These are phyloP conservation scores for Meloidogyne chitwoodi DNA, from an alignment of 1,140 invertebrate species.

Conservation along the genomic window DNA sequence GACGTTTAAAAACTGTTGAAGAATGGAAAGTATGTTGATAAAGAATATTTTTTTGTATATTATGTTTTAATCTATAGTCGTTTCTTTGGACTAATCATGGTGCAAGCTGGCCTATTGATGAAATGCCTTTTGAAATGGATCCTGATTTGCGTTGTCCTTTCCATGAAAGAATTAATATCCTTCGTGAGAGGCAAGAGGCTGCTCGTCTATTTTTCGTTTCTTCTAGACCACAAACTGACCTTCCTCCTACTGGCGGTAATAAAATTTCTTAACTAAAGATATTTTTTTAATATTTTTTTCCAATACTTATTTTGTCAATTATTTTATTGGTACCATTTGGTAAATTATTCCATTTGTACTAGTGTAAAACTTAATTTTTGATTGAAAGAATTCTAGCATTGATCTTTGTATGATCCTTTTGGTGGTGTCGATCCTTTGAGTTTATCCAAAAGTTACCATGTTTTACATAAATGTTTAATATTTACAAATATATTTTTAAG, in stretches of 20 bases:
- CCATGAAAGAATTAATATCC: not conserved
- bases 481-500: not conserved
- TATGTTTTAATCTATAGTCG: not conserved
- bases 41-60: not conserved
- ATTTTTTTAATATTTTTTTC: not conserved
- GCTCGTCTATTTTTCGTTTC: not conserved
- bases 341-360: too few relatives aligned
- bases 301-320: too few relatives aligned
- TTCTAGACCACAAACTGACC: not conserved
- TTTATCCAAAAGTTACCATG: not conserved
- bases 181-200: constrained; percentile 9
- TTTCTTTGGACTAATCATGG: constrained; percentile 16
- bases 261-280: not conserved
- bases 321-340: too few relatives aligned
- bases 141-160: constrained; percentile 8
- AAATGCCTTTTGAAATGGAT: constrained; percentile 20
- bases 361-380: too few relatives aligned
- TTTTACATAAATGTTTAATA: too few relatives aligned
- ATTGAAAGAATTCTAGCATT: too few relatives aligned
- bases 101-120: not conserved
- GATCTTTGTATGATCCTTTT: too few relatives aligned
- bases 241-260: not conserved
- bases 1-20: not conserved
- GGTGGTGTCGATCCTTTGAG: too few relatives aligned
- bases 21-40: constrained; percentile 5